Evolutionary conservation across 2,113 vertebrate genomes (phyloP), one percentile per base, ranked within the genome.

Genomic region (Bagarius yarrelli): DNA sequence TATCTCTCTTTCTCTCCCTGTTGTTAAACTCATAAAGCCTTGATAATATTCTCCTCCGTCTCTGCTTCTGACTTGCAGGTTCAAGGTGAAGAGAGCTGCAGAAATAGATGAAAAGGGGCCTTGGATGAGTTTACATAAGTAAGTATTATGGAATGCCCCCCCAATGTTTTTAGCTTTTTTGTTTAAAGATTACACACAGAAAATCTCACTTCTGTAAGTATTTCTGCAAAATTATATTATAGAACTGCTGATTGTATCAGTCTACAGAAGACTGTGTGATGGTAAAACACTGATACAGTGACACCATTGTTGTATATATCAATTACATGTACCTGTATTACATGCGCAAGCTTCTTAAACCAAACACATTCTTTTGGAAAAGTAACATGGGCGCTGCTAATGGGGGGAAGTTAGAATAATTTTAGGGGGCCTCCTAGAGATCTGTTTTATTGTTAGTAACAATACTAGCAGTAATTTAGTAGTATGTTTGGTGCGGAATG

Each of bases 61-160:
- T 32, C 32, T 55, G 32, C 50, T 53, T 72, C 76, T 78, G 60
- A 83, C 78, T 73, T 67, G 40, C 70, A 61, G 73, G 59, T 61
- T 77, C 78, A 76, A 76, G 61, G 55, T 76, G 53, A 76, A 40
- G 30, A 23, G 36, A 64, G 61, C 79, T 15, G 59, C 63, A 80
- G 4, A 53, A 32, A 61, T 44, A 44, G 74, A 60, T 44, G 74
- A 18, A 12, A 60, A 36, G 73, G 40, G 60, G 52, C 69, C 60
- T 79, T 83, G 70, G 44, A 40, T 74, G 50, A 30, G 76, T 30
- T 73, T 73, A 27, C 23, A 2, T 21, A 9, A 32, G 36, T 57
- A 61, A 32, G 56, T 78, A 50, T 9, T 9, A 57, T 21, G 34
- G 55, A 11, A n/a, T n/a, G 14, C 12, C 13, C 40, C n/a, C n/a